phyloP scores from a whole-genome alignment of 2,797 vertebrate species.

The Lithobates sylvaticus region DNA sequence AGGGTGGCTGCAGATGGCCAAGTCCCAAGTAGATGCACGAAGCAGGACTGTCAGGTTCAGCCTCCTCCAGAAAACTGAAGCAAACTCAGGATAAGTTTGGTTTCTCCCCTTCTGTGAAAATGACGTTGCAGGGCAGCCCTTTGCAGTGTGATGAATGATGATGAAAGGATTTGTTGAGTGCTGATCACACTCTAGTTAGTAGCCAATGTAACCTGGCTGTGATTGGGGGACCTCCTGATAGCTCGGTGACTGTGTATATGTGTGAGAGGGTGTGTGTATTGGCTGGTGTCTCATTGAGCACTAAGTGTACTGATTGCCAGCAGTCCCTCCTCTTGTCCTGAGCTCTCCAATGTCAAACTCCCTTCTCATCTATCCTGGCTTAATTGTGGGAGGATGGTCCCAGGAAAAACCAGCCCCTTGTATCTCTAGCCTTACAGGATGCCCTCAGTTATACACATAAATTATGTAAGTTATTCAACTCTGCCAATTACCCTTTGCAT shows the following conservation, averaged over 20 bases:
- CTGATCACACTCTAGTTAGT: constrained; percentile 21
- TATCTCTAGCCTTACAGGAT: constrained; percentile 67
- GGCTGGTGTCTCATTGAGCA: constrained; percentile 66
- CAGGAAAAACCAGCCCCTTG: constrained; percentile 78
- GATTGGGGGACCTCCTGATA: constrained; percentile 57
- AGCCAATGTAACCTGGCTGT: constrained; percentile 61
- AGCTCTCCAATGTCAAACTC: constrained; percentile 75
- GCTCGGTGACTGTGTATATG: constrained; percentile 17
- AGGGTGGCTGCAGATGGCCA: constrained; percentile 41
- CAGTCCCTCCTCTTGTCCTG: constrained; percentile 65
- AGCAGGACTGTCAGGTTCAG: constrained; percentile 51
- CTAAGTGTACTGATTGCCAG: constrained; percentile 68
- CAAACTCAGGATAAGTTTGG: constrained; percentile 49
- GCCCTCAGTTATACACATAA: constrained; percentile 58
- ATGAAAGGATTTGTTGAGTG: constrained; percentile 61
- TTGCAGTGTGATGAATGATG: constrained; percentile 50
- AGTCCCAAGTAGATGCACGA: constrained; percentile 35
- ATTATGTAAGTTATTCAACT: constrained; percentile 41
- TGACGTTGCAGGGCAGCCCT: constrained; percentile 57
- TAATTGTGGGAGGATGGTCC: constrained; percentile 73
- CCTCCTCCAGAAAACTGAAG: constrained; percentile 42
- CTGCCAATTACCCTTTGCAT: constrained; percentile 37
- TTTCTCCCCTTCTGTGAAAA: constrained; percentile 36
- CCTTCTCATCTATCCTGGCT: constrained; percentile 77
- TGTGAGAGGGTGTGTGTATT: constrained; percentile 23